A percentile compares a stretch with the other conserved stretches of the same genome.
Conservation (phyloP, 2,888 invertebrate genomes). For the Zootermopsis nevadensis region DNA sequence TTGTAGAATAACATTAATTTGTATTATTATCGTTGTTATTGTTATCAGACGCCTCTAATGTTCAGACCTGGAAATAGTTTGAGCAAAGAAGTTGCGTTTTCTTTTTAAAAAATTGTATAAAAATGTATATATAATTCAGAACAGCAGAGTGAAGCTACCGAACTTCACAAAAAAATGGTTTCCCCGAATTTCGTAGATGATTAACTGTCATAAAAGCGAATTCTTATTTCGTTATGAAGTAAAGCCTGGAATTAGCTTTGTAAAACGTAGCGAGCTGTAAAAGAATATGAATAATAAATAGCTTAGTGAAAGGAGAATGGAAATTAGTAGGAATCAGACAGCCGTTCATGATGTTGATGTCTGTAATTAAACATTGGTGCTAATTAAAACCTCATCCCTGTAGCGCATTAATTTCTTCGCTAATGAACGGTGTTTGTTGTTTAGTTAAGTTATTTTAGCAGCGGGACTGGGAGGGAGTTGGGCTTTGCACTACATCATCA, state of each 20-base stretch:
- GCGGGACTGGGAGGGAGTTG: not conserved
- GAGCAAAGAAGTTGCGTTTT: no score
- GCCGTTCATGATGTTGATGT: constrained; percentile 5
- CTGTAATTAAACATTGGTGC: constrained; percentile 24
- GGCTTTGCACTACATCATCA: constrained; percentile 8
- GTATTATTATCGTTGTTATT: no score
- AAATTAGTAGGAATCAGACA: constrained; percentile 1
- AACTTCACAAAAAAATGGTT: no score
- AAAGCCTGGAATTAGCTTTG: not conserved
- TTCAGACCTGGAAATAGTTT: no score
- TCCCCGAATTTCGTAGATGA: not conserved
- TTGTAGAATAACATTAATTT: no score
- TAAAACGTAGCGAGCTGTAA: not conserved
- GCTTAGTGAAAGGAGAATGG: constrained; percentile 6
- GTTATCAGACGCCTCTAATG: no score
- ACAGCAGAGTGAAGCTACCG: no score
- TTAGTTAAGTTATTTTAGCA: constrained; percentile 27
- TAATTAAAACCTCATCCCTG: constrained; percentile 22
- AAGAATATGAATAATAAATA: not conserved
- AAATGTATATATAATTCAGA: no score
- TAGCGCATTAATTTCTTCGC: constrained; percentile 32
- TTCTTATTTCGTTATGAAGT: not conserved
- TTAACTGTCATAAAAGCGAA: not conserved
- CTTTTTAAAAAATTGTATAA: no score
- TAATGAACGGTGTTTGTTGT: constrained; percentile 37